phyloP scores from a whole-genome alignment of 2,113 vertebrate species.

The Coracopsis vasa region DNA sequence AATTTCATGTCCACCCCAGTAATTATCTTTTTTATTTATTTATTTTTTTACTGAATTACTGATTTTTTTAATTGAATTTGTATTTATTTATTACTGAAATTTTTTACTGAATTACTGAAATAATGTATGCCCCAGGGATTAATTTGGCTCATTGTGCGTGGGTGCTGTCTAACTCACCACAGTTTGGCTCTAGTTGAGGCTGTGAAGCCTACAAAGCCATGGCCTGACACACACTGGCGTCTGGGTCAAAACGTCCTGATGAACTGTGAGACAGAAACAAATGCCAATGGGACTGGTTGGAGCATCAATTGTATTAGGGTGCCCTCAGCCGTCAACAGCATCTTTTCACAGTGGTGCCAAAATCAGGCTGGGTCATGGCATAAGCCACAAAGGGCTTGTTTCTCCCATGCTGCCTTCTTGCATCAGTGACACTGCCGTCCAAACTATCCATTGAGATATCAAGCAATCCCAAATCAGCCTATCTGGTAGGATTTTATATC shows the following conservation, averaged over 20 bases:
- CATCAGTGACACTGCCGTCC: not conserved
- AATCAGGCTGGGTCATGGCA: not conserved
- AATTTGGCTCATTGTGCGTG: not conserved
- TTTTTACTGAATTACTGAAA: no score
- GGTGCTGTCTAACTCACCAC: not conserved
- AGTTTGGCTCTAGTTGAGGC: not conserved
- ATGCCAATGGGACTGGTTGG: accelerated
- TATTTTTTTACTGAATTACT: no score
- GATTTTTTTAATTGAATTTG: no score
- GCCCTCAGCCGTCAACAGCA: not conserved
- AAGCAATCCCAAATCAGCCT: not conserved
- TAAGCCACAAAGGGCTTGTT: not conserved
- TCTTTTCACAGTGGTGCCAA: not conserved
- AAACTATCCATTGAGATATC: not conserved
- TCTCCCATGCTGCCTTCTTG: not conserved
- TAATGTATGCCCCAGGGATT: not conserved
- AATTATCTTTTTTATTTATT: no score
- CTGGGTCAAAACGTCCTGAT: not conserved
- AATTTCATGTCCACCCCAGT: not conserved
- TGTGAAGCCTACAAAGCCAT: not conserved
- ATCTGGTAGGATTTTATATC: not conserved
- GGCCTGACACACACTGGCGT: not conserved
- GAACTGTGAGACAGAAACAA: not conserved
- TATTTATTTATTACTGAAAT: no score
- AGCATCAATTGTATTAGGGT: not conserved